phyloP scores from a whole-genome alignment of 2,797 vertebrate species.

The Protosalanx chinensis region DNA sequence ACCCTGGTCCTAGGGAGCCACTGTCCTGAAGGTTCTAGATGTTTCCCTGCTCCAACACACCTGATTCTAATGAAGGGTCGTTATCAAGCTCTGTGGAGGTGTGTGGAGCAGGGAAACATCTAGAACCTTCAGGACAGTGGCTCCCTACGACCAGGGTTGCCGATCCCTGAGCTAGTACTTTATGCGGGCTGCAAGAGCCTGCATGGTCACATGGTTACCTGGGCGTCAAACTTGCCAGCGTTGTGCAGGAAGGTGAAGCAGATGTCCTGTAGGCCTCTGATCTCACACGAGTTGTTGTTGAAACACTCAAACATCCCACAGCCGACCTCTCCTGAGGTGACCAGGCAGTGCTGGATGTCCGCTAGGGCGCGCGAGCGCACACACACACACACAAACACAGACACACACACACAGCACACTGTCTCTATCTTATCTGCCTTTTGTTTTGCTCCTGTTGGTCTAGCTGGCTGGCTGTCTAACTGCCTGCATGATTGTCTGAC shows the following conservation, averaged over 20 bases:
- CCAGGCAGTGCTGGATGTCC: constrained; percentile 92
- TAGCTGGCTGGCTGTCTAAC: no score
- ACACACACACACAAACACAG: neutral
- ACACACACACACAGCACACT: neutral
- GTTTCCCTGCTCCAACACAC: no score
- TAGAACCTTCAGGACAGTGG: no score
- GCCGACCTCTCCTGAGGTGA: constrained; percentile 89
- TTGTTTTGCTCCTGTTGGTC: neutral
- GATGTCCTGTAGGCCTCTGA: constrained; percentile 90
- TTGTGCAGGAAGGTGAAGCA: constrained; percentile 96
- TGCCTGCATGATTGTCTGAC: no score
- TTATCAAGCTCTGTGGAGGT: no score
- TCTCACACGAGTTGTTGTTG: constrained; percentile 94
- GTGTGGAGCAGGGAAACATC: no score
- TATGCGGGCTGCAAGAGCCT: neutral
- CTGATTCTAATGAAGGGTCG: no score
- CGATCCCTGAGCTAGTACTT: neutral
- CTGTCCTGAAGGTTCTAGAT: no score
- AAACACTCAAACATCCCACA: constrained; percentile 95
- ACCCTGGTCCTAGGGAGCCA: no score
- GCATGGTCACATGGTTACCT: constrained; percentile 72
- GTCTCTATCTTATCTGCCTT: neutral
- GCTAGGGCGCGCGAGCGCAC: constrained; percentile 62
- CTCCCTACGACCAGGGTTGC: neutral
- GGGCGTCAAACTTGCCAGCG: constrained; percentile 91